A percentile compares a stretch with the other conserved stretches of the same genome.
Evolutionary conservation across 2,113 vertebrate species (phyloP).

Genomic region (Xerus inauris): DNA sequence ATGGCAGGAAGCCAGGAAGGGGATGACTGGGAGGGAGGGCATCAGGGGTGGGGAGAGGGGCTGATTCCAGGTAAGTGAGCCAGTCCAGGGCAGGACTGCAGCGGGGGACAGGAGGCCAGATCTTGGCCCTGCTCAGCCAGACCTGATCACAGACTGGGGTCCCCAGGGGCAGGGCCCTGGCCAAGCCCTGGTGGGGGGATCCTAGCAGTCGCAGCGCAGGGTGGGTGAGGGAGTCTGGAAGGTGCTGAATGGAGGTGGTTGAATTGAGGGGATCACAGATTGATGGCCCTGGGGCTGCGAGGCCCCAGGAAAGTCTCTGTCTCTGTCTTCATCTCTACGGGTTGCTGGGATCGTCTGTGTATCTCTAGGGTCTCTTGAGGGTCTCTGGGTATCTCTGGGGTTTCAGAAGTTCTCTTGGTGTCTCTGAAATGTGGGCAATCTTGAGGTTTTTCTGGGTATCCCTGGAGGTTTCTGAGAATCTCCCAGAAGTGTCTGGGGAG

Average conservation of each 20-base stretch:
- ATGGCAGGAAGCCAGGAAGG: not conserved
- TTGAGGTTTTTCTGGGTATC: not conserved
- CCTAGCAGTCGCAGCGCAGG: not conserved
- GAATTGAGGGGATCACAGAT: not conserved
- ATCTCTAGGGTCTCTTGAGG: not conserved
- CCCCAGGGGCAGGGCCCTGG: too few relatives aligned
- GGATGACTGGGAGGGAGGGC: not conserved
- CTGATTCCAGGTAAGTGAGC: not conserved
- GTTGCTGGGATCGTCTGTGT: accelerated
- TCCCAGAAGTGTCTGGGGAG: not conserved
- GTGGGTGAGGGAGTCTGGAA: not conserved
- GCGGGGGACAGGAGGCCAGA: too few relatives aligned
- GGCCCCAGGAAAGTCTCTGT: not conserved
- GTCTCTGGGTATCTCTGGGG: too few relatives aligned
- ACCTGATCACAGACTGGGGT: too few relatives aligned
- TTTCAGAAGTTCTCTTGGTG: not conserved
- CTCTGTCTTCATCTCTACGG: not conserved
- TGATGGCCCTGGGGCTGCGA: not conserved
- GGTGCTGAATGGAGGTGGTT: too few relatives aligned
- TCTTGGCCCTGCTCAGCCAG: too few relatives aligned
- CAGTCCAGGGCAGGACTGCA: not conserved
- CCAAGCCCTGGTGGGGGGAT: not conserved
- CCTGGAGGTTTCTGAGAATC: not conserved
- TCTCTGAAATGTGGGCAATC: not conserved
- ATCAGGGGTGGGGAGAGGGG: not conserved